These are phyloP conservation scores for Philereme transversata DNA, from an alignment of 2,888 invertebrate genomes.

Conservation along the genomic window DNA sequence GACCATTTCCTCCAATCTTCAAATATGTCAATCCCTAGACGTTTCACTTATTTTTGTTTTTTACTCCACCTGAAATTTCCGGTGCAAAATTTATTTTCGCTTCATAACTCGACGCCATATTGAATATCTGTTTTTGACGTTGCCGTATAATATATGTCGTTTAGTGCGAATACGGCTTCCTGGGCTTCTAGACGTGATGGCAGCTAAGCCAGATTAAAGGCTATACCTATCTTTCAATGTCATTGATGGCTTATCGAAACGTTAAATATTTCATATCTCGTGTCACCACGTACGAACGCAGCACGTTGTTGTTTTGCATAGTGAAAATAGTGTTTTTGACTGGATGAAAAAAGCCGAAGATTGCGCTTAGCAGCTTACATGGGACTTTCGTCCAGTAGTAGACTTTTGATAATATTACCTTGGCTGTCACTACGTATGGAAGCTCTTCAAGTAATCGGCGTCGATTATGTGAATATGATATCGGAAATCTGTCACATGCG, in stretches of 20 bases:
- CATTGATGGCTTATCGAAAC: too few relatives aligned
- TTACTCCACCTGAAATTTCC: conserved; percentile 35
- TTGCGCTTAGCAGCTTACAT: too few relatives aligned
- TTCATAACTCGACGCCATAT: conserved; percentile 42
- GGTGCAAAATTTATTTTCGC: conserved; percentile 36
- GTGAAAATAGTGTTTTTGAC: too few relatives aligned
- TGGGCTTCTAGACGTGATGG: background rate
- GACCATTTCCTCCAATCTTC: background rate
- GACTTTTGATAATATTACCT: too few relatives aligned
- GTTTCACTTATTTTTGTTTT: conserved; percentile 8
- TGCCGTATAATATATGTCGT: conserved; percentile 42
- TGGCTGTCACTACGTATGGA: conserved; percentile 50
- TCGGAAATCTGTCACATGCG: conserved; percentile 77
- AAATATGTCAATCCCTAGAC: conserved; percentile 3
- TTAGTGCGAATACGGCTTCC: conserved; percentile 42
- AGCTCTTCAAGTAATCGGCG: conserved; percentile 66
- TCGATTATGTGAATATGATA: conserved; percentile 72
- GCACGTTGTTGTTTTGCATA: too few relatives aligned
- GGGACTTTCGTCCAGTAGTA: too few relatives aligned
- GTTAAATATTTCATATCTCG: too few relatives aligned
- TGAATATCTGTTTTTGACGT: conserved; percentile 57
- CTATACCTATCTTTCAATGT: too few relatives aligned
- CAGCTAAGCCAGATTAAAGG: background rate
- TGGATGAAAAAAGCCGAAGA: too few relatives aligned
- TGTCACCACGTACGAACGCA: too few relatives aligned